A percentile compares a stretch with the other conserved stretches of the same genome.
These are phyloP conservation scores for Pedetes capensis DNA, from an alignment of 2,113 vertebrate genomes.

Conservation along the genomic window DNA sequence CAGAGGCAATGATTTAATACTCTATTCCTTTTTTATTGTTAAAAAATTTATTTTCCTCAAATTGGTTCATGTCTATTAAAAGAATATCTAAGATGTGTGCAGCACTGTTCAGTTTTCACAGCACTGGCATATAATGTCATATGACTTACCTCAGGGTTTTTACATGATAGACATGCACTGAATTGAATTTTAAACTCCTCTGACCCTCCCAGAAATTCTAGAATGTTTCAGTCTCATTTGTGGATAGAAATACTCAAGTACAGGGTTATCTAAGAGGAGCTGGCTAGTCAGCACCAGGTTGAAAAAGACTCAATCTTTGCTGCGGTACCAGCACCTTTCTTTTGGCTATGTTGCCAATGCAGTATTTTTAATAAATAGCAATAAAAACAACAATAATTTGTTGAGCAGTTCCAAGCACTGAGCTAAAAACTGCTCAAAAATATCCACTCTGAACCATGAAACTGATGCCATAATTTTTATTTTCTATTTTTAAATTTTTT, in stretches of 20 bases:
- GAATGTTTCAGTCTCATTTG: neutral
- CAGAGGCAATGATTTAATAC: neutral
- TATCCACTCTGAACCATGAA: neutral
- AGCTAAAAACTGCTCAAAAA: slow-evolving; percentile 6
- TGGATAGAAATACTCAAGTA: neutral
- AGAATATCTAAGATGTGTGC: neutral
- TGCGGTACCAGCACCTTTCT: neutral
- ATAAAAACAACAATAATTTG: neutral
- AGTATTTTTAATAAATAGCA: slow-evolving; percentile 20
- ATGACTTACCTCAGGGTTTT: neutral
- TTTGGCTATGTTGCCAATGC: neutral
- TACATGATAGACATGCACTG: neutral
- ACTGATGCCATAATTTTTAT: no score
- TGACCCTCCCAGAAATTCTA: neutral
- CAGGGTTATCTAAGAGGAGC: neutral
- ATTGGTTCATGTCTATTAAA: neutral
- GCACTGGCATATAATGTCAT: neutral
- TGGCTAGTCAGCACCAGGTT: neutral
- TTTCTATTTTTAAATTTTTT: no score
- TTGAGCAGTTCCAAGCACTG: neutral
- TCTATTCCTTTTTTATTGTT: neutral
- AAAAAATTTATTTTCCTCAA: slow-evolving; percentile 20
- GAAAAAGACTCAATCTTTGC: neutral
- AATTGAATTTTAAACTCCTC: neutral
- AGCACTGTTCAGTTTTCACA: neutral